These are phyloP conservation scores for Argopecten irradians DNA, from an alignment of 1,140 invertebrate genomes.

Conservation along the genomic window DNA sequence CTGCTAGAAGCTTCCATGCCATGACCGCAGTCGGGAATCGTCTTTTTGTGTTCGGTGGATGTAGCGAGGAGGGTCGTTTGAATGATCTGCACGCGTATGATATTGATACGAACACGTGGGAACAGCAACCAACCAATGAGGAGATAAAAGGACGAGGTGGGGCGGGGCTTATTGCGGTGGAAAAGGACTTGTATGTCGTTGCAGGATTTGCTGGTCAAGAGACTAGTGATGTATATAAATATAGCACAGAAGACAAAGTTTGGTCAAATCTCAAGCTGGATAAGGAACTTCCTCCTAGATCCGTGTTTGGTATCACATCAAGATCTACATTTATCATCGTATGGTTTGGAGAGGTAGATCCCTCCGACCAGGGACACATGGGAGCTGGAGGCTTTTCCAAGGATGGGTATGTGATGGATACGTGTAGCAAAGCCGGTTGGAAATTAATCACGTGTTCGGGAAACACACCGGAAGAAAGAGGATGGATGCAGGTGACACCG, in stretches of 20 bases:
- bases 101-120: constrained; percentile 49
- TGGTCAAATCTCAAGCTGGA: constrained; percentile 50
- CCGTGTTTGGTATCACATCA: constrained; percentile 56
- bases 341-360: constrained; percentile 57
- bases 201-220: constrained; percentile 60
- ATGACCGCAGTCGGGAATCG: constrained; percentile 49
- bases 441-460: constrained; percentile 38
- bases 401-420: constrained; percentile 51
- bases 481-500: constrained; percentile 52
- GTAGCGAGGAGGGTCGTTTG: constrained; percentile 46
- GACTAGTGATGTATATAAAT: constrained; percentile 56
- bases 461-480: constrained; percentile 41
- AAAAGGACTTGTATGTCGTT: constrained; percentile 53
- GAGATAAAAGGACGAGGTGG: constrained; percentile 55
- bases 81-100: constrained; percentile 60
- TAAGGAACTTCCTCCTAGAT: constrained; percentile 47
- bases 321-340: constrained; percentile 45
- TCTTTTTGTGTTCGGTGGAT: constrained; percentile 63
- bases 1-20: constrained; percentile 57
- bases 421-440: constrained; percentile 37
- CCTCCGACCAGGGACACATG: constrained; percentile 49
- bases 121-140: constrained; percentile 48
- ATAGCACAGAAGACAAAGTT: constrained; percentile 44
- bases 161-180: constrained; percentile 45
- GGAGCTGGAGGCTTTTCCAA: constrained; percentile 57